Evolutionary conservation across 2,888 invertebrate genomes (phyloP).

Genomic region (Endomychus coccineus): DNA sequence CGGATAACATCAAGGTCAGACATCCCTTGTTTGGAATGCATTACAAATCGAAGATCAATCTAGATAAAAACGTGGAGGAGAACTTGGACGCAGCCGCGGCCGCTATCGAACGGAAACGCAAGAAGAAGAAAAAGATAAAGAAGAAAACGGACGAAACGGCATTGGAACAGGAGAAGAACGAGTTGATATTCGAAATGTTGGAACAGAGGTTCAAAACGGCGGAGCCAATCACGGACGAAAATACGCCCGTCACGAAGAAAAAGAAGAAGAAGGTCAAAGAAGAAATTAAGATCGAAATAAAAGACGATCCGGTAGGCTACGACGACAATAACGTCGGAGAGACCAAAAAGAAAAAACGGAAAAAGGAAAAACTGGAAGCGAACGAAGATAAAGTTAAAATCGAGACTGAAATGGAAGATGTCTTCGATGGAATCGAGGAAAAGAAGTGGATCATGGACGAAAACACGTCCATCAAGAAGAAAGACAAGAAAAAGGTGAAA

Average conservation of each 20-base stretch:
- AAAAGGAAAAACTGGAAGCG: no score
- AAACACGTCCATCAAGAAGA: conserved; percentile 6
- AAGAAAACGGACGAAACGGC: conserved; percentile 5
- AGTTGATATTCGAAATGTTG: conserved; percentile 18
- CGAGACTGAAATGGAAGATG: not conserved
- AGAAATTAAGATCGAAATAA: no score
- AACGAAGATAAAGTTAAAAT: not conserved
- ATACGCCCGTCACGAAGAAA: conserved; percentile 3
- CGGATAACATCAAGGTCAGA: conserved; percentile 28
- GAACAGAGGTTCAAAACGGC: conserved; percentile 11
- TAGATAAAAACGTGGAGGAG: conserved; percentile 26
- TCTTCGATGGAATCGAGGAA: conserved; percentile 1
- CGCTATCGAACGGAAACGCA: conserved; percentile 9
- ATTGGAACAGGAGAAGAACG: conserved; percentile 13
- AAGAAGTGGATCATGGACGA: not conserved
- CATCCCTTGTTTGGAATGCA: conserved; percentile 35
- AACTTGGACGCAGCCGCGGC: conserved; percentile 21
- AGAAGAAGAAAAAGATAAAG: conserved; percentile 17
- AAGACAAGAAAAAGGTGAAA: conserved; percentile 13
- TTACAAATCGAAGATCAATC: conserved; percentile 28
- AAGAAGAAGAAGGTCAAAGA: not conserved
- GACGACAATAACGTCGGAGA: no score
- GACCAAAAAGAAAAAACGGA: no score
- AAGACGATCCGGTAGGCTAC: no score
- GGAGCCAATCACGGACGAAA: conserved; percentile 6